A percentile compares a stretch with the other conserved stretches of the same genome.
Evolutionary conservation across 2,113 vertebrate species (phyloP).

Genomic region (Rhabdomys dilectus): DNA sequence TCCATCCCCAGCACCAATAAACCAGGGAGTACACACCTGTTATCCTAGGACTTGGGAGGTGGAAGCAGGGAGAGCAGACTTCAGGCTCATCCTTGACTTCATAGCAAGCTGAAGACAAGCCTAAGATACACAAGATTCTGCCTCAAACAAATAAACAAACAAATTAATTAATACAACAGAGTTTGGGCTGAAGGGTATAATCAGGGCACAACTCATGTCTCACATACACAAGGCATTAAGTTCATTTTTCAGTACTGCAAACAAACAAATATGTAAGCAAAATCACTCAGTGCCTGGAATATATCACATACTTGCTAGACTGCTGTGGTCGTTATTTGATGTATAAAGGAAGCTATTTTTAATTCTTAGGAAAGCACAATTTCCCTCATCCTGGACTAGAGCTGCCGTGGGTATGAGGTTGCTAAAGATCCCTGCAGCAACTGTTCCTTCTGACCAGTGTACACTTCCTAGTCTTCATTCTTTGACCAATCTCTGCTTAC

Average conservation of each 20-base stretch:
- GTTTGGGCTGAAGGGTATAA: neutral
- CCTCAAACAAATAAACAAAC: neutral
- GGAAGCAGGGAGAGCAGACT: neutral
- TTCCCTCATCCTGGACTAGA: neutral
- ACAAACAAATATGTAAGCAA: neutral
- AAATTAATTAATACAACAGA: neutral
- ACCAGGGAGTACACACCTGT: neutral
- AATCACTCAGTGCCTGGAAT: neutral
- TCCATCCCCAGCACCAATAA: neutral
- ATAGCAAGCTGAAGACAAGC: neutral
- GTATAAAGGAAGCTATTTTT: neutral
- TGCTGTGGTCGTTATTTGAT: neutral
- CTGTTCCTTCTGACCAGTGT: neutral
- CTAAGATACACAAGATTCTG: neutral
- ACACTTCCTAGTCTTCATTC: neutral
- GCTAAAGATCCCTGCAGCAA: neutral
- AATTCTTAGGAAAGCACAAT: neutral
- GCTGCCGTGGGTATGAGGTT: neutral
- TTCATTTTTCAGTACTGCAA: neutral
- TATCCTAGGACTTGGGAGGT: neutral
- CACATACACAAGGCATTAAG: neutral
- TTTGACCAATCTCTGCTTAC: neutral
- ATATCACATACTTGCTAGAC: neutral
- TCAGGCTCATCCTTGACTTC: neutral
- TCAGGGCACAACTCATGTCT: neutral